Percentiles rank a stretch among this genome's conserved stretches.
These are phyloP conservation scores for Indicator maculatus DNA, from an alignment of 2,113 vertebrate species.

Conservation along the genomic window DNA sequence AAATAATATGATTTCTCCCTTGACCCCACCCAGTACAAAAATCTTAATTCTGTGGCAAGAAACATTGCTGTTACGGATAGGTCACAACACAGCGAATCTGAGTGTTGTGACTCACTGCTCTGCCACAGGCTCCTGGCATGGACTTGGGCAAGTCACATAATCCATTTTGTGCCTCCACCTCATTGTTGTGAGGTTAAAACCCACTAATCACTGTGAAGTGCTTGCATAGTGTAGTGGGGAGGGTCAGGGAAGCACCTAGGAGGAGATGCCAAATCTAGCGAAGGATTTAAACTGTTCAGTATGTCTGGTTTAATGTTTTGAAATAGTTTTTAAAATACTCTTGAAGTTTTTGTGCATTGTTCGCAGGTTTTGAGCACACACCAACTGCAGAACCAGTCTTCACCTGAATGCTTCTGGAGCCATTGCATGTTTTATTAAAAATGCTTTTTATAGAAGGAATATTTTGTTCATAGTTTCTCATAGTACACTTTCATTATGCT, in stretches of 20 bases:
- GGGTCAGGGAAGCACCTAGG: neutral
- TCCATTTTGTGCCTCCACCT: slow-evolving; percentile 7
- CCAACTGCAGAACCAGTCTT: neutral
- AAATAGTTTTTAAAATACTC: neutral
- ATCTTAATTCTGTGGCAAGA: slow-evolving; percentile 25
- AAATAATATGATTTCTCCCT: slow-evolving; percentile 36
- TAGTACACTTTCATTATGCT: slow-evolving; percentile 4
- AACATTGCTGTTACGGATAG: slow-evolving; percentile 9
- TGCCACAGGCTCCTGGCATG: slow-evolving; percentile 30
- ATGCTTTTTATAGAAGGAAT: slow-evolving; percentile 33
- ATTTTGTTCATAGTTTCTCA: slow-evolving; percentile 10
- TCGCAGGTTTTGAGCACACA: neutral
- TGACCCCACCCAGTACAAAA: slow-evolving; percentile 3
- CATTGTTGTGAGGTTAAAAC: slow-evolving; percentile 24
- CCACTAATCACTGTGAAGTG: neutral
- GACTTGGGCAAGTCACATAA: neutral
- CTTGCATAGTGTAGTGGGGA: neutral
- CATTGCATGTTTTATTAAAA: slow-evolving; percentile 56
- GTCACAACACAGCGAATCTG: neutral
- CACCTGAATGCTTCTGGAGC: slow-evolving; percentile 18
- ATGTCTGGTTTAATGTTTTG: neutral
- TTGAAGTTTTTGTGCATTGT: neutral
- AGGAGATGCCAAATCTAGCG: neutral
- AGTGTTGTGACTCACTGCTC: slow-evolving; percentile 18
- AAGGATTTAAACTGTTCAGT: neutral